Percentiles rank a stretch among this genome's conserved stretches.
These are phyloP conservation scores for Paralvinella palmiformis DNA, from an alignment of 1,140 invertebrate genomes.

Conservation along the genomic window DNA sequence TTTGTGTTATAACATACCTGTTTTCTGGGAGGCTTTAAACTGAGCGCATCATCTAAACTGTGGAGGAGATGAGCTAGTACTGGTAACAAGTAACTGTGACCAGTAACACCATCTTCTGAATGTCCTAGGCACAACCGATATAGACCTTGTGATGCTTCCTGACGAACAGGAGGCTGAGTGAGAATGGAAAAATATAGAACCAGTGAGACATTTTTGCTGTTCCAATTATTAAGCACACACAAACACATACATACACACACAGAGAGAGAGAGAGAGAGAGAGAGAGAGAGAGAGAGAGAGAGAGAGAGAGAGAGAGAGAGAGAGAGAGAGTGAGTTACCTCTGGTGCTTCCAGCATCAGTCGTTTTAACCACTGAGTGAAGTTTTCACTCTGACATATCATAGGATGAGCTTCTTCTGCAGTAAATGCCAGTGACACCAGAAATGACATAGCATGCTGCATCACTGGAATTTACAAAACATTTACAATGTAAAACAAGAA, in stretches of 20 bases:
- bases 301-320: too few species aligned
- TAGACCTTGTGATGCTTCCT: constrained; percentile 81
- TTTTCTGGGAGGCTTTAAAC: neutral
- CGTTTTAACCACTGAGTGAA: constrained; percentile 68
- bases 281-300: too few species aligned
- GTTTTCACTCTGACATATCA: constrained; percentile 61
- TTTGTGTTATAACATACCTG: too few species aligned
- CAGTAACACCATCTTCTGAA: constrained; percentile 56
- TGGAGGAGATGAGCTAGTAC: constrained; percentile 72
- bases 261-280: neutral
- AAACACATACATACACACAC: neutral
- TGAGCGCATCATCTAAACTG: constrained; percentile 63
- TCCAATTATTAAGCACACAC: neutral
- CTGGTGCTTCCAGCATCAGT: constrained; percentile 75
- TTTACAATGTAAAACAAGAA: too few species aligned
- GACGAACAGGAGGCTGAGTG: constrained; percentile 64
- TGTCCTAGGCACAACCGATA: constrained; percentile 77
- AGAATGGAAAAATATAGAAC: constrained; percentile 6
- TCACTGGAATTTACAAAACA: too few species aligned
- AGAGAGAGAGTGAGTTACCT: too few species aligned
- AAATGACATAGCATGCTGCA: constrained; percentile 74
- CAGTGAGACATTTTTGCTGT: too few species aligned
- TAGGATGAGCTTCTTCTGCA: constrained; percentile 59
- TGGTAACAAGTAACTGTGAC: constrained; percentile 63
- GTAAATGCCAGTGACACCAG: constrained; percentile 78